These are phyloP conservation scores for Dusona sp. DNA, from an alignment of 2,888 invertebrate species.

Conservation along the genomic window DNA sequence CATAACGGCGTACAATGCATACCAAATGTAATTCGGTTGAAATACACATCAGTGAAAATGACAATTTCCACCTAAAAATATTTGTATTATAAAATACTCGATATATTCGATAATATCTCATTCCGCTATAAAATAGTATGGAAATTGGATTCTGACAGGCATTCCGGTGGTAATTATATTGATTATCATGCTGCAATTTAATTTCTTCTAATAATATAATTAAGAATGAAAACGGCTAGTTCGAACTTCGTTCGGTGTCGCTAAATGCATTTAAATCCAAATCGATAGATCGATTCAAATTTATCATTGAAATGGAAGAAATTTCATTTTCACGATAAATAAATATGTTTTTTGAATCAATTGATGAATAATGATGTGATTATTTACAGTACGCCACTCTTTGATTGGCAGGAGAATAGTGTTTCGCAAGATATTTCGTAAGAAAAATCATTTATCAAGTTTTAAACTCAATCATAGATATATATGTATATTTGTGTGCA, in stretches of 20 bases:
- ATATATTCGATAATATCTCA: background rate
- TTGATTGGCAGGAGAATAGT: background rate
- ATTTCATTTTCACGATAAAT: background rate
- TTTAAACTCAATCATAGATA: background rate
- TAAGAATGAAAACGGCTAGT: background rate
- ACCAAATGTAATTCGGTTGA: constrained; percentile 1
- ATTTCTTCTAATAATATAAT: background rate
- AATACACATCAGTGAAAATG: background rate
- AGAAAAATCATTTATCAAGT: background rate
- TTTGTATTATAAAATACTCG: background rate
- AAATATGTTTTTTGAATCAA: background rate
- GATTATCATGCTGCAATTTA: background rate
- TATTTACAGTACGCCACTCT: background rate
- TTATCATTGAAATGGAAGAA: background rate
- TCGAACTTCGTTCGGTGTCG: background rate
- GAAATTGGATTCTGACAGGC: background rate
- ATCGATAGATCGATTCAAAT: background rate
- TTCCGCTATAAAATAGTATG: background rate
- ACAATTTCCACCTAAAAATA: background rate
- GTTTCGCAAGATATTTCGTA: background rate
- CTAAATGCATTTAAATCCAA: background rate
- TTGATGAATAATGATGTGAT: background rate
- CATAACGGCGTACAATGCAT: background rate
- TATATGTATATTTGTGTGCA: background rate
- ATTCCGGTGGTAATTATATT: background rate